Percentiles rank a stretch among this genome's conserved stretches.
These are phyloP conservation scores for Brenthis hecate DNA, from an alignment of 2,888 invertebrate species.

Conservation along the genomic window DNA sequence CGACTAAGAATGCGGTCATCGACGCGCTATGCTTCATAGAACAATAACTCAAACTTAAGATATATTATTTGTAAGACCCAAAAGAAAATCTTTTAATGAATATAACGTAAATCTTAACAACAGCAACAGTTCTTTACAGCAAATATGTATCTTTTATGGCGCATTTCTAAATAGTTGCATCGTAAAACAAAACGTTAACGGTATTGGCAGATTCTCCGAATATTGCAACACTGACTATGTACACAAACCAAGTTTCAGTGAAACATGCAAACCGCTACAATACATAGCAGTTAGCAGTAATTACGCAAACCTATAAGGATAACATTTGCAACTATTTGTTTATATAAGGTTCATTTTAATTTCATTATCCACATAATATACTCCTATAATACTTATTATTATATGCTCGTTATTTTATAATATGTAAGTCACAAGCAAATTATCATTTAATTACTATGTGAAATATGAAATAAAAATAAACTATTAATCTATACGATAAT, in stretches of 20 bases:
- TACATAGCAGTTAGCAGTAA: not conserved
- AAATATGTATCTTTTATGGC: not conserved
- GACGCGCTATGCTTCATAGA: constrained; percentile 48
- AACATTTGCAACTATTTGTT: not conserved
- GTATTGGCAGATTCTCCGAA: not conserved
- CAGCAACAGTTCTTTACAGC: not conserved
- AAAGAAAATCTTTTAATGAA: not conserved
- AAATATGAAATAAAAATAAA: not conserved
- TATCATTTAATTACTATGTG: not conserved
- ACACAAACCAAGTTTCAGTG: not conserved
- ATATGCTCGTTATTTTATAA: too few species aligned
- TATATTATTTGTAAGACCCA: not conserved
- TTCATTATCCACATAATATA: not conserved
- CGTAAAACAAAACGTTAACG: not conserved
- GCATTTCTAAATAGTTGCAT: not conserved
- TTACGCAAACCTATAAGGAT: not conserved
- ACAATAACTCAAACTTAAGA: constrained; percentile 9
- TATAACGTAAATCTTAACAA: not conserved
- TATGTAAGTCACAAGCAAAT: not conserved
- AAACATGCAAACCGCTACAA: not conserved
- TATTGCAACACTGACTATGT: not conserved
- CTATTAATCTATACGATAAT: not conserved
- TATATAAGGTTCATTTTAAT: too few species aligned
- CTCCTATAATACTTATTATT: too few species aligned
- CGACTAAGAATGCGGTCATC: constrained; percentile 73